Base-by-base conservation (phyloP, 1,140 invertebrate genomes). In the Sinella curviseta region DNA sequence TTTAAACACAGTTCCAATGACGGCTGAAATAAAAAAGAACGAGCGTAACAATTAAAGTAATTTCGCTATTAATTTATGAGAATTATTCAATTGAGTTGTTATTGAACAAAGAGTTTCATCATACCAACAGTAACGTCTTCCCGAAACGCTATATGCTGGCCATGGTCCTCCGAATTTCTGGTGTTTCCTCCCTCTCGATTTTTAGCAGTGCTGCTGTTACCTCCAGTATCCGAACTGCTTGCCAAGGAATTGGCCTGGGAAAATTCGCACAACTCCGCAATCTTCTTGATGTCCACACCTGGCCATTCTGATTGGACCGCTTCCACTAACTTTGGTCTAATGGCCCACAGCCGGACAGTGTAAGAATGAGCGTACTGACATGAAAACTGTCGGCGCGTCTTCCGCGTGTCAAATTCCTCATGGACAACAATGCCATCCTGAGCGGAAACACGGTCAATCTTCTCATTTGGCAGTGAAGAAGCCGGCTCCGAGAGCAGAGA, bases 1-100 rank as follows among this genome's bases (percentile, higher is more conserved):
- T 33, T 83, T 83, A 48, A 83, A 83, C 28, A 83, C 54, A 20
- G 83, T 83, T 33, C 83, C 83, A 74, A 81, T 80, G n/a, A 83
- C 54, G 48, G 80, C 83, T 82, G 57, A 20, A 57, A 70, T 4
- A 31, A 2, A 55, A 39, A 76, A 48, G 8, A 20, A 8, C 39
- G 39, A 48, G 8, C 8, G 8, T 48, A 48, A 48, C 8, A 48
- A 8, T 48, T n/a, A n/a, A n/a, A n/a, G n/a, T n/a, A n/a, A n/a
- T n/a, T n/a, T n/a, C n/a, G n/a, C n/a, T n/a, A n/a, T n/a, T n/a
- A n/a, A n/a, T n/a, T n/a, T n/a, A n/a, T n/a, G n/a, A n/a, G 55
- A 60, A 60, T 60, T 4, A 48, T 8, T 48, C 39, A 48, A 48
- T 17, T 48, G 39, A 4, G 4, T 48, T 48, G 39, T 48, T n/a